Conservation (phyloP, 2,113 vertebrate species). For the Cervus canadensis region DNA sequence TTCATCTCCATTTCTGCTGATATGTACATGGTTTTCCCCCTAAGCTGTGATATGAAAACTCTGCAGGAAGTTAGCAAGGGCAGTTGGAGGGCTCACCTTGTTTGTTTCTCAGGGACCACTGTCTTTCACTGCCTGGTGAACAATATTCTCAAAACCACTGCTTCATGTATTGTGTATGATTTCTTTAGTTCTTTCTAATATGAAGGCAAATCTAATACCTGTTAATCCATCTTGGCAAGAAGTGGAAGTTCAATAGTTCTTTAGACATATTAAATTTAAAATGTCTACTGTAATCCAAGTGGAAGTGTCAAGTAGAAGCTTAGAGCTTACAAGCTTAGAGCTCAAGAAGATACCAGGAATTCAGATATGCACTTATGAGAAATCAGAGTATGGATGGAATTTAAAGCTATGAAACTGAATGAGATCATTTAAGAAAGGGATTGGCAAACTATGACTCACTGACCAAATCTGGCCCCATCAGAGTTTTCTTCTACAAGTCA, state of each 20-base stretch:
- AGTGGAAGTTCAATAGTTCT: background rate
- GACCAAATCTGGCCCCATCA: background rate
- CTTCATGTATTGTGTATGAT: background rate
- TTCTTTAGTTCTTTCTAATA: background rate
- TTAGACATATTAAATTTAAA: background rate
- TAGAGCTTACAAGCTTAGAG: background rate
- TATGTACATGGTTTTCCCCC: background rate
- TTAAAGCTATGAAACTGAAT: background rate
- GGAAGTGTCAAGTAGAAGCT: background rate
- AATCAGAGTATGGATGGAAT: background rate
- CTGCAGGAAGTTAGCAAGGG: background rate
- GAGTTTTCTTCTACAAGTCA: background rate
- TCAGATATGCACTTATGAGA: background rate
- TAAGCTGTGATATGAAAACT: background rate
- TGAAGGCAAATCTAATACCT: background rate
- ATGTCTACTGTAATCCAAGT: background rate
- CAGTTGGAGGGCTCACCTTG: background rate
- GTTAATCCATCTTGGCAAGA: background rate
- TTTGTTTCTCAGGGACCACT: background rate
- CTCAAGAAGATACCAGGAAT: background rate
- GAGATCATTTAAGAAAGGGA: background rate
- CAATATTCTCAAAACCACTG: constrained; percentile 1
- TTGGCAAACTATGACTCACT: background rate
- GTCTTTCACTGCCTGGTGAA: background rate
- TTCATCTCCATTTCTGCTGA: background rate